phyloP scores from a whole-genome alignment of 2,888 invertebrate genomes.

The Plemyria rubiginata region DNA sequence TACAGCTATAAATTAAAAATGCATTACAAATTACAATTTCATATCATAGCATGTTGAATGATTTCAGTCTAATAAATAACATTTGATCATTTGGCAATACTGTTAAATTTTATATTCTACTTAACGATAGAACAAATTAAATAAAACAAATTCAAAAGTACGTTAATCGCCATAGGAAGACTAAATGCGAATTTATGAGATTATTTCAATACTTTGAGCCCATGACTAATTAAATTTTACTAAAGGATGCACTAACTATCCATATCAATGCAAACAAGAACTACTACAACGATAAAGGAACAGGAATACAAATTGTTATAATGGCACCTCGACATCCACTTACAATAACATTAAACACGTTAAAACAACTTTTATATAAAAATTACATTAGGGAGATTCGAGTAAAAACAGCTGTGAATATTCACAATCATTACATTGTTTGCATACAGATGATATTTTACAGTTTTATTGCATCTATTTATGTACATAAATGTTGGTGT shows the following conservation, averaged over 20 bases:
- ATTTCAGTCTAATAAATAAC: slow-evolving; percentile 82
- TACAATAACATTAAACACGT: slow-evolving; percentile 72
- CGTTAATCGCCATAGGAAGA: slow-evolving; percentile 74
- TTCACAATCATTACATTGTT: slow-evolving; percentile 46
- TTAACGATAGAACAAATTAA: slow-evolving; percentile 68
- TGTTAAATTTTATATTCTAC: slow-evolving; percentile 70
- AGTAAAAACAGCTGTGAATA: slow-evolving; percentile 70
- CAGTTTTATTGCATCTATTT: slow-evolving; percentile 73
- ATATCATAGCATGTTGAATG: slow-evolving; percentile 60
- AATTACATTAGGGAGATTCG: slow-evolving; percentile 81
- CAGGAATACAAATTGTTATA: slow-evolving; percentile 77
- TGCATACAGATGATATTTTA: slow-evolving; percentile 73
- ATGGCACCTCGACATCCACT: slow-evolving; percentile 82
- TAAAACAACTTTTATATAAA: slow-evolving; percentile 76
- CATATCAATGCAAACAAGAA: slow-evolving; percentile 53
- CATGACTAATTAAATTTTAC: slow-evolving; percentile 50
- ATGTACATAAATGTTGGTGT: slow-evolving; percentile 79
- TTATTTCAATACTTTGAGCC: slow-evolving; percentile 61
- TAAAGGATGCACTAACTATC: slow-evolving; percentile 47
- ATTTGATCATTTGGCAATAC: slow-evolving; percentile 84
- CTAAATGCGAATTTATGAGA: slow-evolving; percentile 69
- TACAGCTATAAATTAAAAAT: slow-evolving; percentile 42
- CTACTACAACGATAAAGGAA: slow-evolving; percentile 52
- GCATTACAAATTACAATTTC: slow-evolving; percentile 54
- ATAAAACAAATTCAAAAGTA: slow-evolving; percentile 62